A percentile compares a stretch with the other conserved stretches of the same genome.
Evolutionary conservation across 2,797 vertebrate genomes (phyloP).

Genomic region (Ibycter americanus): DNA sequence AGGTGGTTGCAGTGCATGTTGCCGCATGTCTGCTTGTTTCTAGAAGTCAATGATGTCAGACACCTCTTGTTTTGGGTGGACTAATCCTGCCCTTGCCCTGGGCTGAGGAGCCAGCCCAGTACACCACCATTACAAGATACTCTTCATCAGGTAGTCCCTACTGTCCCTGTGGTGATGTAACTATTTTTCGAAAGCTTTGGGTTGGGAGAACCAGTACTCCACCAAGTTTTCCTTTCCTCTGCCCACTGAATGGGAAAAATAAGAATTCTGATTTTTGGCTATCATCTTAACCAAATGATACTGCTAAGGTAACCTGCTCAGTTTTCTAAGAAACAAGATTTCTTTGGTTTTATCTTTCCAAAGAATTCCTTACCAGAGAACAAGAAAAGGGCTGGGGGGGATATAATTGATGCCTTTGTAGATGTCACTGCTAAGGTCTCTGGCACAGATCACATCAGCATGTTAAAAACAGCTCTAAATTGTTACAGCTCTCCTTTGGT

Average conservation of each 20-base stretch:
- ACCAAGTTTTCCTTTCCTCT: not conserved
- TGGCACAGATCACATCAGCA: not conserved
- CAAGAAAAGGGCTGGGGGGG: not conserved
- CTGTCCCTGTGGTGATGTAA: fast-evolving
- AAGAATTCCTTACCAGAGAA: not conserved
- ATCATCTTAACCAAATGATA: not conserved
- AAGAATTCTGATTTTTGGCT: not conserved
- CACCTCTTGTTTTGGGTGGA: not conserved
- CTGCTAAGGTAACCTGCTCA: not conserved
- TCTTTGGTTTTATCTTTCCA: not conserved
- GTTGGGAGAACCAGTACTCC: not conserved
- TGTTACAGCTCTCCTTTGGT: not conserved
- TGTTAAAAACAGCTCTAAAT: not conserved
- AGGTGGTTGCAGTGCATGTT: not conserved
- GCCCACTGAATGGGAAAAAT: not conserved
- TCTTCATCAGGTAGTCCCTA: not conserved
- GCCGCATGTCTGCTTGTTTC: not conserved
- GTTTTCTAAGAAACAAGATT: not conserved
- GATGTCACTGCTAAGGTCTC: not conserved
- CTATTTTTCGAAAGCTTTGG: not conserved
- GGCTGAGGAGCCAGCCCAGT: not conserved
- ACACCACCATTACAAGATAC: not conserved
- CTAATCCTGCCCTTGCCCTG: not conserved
- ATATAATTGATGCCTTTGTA: not conserved
- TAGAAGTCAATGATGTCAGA: not conserved